Percentiles rank a stretch among this genome's conserved stretches.
Evolutionary conservation across 2,797 vertebrate genomes (phyloP).

Genomic region (Enteromius treurensis): DNA sequence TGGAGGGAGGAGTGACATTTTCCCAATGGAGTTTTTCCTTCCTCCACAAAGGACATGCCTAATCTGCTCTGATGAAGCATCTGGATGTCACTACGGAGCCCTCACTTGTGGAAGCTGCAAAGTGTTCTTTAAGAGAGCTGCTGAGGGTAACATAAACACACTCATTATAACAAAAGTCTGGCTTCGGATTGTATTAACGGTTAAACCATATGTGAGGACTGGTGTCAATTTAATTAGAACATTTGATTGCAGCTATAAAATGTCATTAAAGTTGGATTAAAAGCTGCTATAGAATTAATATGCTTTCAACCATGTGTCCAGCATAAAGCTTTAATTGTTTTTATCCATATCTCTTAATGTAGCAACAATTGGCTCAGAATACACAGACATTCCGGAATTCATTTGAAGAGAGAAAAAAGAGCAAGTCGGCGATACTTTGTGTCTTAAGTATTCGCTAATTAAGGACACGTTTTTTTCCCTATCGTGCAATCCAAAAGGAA

Average conservation of each 20-base stretch:
- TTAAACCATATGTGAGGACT: conserved; percentile 23
- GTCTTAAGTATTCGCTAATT: conserved; percentile 19
- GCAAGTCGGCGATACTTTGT: background rate
- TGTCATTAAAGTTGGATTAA: conserved; percentile 22
- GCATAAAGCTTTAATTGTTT: conserved; percentile 20
- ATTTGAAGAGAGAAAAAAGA: background rate
- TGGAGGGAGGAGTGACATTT: conserved; percentile 82
- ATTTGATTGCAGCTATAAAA: conserved; percentile 19
- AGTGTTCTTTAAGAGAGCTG: conserved; percentile 98
- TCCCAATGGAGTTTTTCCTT: conserved; percentile 97
- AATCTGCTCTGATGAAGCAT: conserved; percentile 97
- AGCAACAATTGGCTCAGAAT: conserved; percentile 3
- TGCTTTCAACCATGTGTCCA: conserved; percentile 21
- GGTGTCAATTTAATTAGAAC: conserved; percentile 16
- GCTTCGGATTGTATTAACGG: background rate
- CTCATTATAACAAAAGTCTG: conserved; percentile 18
- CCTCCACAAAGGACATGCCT: conserved; percentile 95
- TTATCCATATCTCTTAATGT: background rate
- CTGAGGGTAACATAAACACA: conserved; percentile 86
- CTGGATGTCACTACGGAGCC: conserved; percentile 96
- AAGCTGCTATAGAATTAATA: conserved; percentile 13
- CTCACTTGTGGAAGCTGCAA: conserved; percentile 99
- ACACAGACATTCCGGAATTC: background rate
- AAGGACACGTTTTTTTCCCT: conserved; percentile 22
- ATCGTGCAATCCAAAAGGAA: background rate